A percentile compares a stretch with the other conserved stretches of the same genome.
These are phyloP conservation scores for Battus philenor DNA, from an alignment of 1,140 invertebrate genomes.

Conservation along the genomic window DNA sequence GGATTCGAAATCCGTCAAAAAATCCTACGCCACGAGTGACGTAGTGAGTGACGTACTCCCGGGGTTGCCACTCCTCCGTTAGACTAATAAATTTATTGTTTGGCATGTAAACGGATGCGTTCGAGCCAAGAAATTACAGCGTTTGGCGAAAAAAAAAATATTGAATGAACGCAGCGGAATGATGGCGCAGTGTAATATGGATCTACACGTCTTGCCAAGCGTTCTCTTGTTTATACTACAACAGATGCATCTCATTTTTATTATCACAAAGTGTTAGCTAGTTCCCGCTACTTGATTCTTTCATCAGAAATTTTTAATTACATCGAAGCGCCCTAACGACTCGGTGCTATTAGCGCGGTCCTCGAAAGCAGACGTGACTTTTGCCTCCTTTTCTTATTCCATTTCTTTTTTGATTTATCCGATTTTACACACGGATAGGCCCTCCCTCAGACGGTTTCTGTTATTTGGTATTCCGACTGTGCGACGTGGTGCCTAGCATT, in stretches of 20 bases:
- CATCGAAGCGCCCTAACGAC: slow-evolving; percentile 59
- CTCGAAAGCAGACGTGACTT: slow-evolving; percentile 61
- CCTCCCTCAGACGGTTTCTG: slow-evolving; percentile 16
- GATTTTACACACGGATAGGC: slow-evolving; percentile 34
- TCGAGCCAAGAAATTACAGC: slow-evolving; percentile 74
- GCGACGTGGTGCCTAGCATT: slow-evolving; percentile 30
- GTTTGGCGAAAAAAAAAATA: slow-evolving; percentile 71
- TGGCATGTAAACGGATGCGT: slow-evolving; percentile 75
- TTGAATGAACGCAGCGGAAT: slow-evolving; percentile 70
- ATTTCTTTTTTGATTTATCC: slow-evolving; percentile 40
- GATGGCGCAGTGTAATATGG: slow-evolving; percentile 64
- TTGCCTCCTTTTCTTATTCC: slow-evolving; percentile 39
- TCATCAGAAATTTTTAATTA: slow-evolving; percentile 64
- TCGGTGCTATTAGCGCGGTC: slow-evolving; percentile 50
- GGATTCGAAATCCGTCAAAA: slow-evolving; percentile 52
- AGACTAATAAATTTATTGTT: slow-evolving; percentile 75
- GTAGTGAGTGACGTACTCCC: slow-evolving; percentile 56
- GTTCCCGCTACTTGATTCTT: slow-evolving; percentile 43
- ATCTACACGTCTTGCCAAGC: slow-evolving; percentile 53
- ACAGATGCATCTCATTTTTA: slow-evolving; percentile 52
- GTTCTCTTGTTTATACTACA: slow-evolving; percentile 59
- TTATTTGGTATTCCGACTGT: slow-evolving; percentile 31
- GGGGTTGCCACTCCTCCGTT: slow-evolving; percentile 69
- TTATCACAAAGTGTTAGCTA: slow-evolving; percentile 52
- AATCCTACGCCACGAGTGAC: slow-evolving; percentile 60